Base-by-base conservation (phyloP, 1,140 invertebrate genomes). In the Stratiolaelaps scimitus region DNA sequence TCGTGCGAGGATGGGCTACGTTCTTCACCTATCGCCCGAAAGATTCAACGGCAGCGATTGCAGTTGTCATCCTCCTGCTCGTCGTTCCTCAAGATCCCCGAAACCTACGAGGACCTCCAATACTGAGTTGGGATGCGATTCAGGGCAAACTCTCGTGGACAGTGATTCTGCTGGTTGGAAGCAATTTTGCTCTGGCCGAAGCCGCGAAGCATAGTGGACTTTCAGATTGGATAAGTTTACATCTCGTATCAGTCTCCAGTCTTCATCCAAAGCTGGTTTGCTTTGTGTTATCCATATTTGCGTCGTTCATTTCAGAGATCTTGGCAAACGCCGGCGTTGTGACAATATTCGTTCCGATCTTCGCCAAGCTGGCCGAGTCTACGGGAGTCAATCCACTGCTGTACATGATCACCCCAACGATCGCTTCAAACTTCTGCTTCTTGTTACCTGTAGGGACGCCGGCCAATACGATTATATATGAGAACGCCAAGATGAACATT, bases 181-280 rank as follows among this genome's bases (percentile, higher is more conserved):
- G 47, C 15, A 48, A 48, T 28, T 48, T 48, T 15, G 47, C 47
- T 7, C 15, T 48, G 47, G 47, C 47, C 4, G 47, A 48, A 28
- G 47, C 47, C 28, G 47, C 47, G 5, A 28, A 19, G 7, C 47
- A 48, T 19, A 48, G 47, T 15, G 85, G 84, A 1, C 80, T 92
- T 69, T 89, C 88, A 0, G 73, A 75, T 1, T 80, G 85, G 77
- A 80, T 92, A 48, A 48, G 47, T 28, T 48, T 28, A 48, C 47
- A 48, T 48, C 47, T 48, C 5, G 28, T 48, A 28, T 7, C 28
- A 4, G 7, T 48, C 4, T 48, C 47, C 20, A 23, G 19, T 4
- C 47, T 48, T 4, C 20, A 48, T 48, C 47, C 47, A 28, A 48
- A 48, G 28, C 4, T 48, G 5, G 47, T 48, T 28, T 4, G 5